phyloP scores from a whole-genome alignment of 2,113 vertebrate species.

The Taxidea taxus region DNA sequence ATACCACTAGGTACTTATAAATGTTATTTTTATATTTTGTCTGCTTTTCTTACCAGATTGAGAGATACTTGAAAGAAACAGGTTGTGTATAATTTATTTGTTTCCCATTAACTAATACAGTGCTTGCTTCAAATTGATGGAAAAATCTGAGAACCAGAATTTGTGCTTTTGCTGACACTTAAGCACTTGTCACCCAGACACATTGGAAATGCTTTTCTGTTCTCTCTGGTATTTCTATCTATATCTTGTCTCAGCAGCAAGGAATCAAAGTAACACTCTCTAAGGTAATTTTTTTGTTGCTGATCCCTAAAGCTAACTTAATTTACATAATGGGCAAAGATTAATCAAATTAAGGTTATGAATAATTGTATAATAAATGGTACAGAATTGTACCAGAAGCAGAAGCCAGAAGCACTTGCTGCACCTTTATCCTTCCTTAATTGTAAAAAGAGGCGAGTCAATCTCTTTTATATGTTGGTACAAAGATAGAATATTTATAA shows the following conservation, averaged over 20 bases:
- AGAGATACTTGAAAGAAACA: constrained; percentile 40
- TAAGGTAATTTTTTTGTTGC: background rate
- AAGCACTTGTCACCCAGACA: background rate
- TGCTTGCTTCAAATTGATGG: background rate
- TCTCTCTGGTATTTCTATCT: background rate
- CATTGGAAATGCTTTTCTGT: background rate
- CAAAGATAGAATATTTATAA: background rate
- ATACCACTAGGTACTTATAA: background rate
- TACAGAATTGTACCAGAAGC: background rate
- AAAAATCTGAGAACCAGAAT: background rate
- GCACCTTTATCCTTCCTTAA: background rate
- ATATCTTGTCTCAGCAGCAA: background rate
- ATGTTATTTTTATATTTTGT: constrained; percentile 28
- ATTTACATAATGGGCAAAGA: constrained; percentile 33
- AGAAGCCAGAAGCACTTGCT: background rate
- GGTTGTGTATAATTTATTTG: background rate
- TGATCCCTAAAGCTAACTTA: constrained; percentile 35
- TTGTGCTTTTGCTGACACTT: background rate
- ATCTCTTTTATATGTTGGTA: background rate
- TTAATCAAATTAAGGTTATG: constrained; percentile 51
- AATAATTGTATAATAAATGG: constrained; percentile 26
- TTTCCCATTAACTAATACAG: constrained; percentile 19
- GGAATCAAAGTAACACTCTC: background rate
- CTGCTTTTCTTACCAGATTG: background rate
- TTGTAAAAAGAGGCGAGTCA: background rate